Percentiles rank a stretch among this genome's conserved stretches.
Conservation (phyloP, 2,888 invertebrate genomes). For the Drosophila acutilabella region DNA sequence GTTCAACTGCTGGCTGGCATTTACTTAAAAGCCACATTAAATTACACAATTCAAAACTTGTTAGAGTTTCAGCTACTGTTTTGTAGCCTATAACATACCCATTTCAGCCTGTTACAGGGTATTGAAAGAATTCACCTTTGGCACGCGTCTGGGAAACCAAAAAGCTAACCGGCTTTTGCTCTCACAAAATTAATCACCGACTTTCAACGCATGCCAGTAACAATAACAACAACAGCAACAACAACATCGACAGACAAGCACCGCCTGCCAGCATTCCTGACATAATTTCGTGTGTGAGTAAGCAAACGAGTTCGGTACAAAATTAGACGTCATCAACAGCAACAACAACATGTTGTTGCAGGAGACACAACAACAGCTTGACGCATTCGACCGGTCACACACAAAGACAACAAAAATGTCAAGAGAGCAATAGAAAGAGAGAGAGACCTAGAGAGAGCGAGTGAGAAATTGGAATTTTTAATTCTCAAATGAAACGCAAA, state of each 20-base stretch:
- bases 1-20: no score
- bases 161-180: slow-evolving; percentile 62
- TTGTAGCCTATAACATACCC: neutral
- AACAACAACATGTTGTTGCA: slow-evolving; percentile 48
- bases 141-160: slow-evolving; percentile 53
- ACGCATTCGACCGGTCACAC: slow-evolving; percentile 20
- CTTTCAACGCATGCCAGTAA: slow-evolving; percentile 56
- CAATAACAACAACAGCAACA: slow-evolving; percentile 37
- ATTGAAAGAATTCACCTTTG: slow-evolving; percentile 43
- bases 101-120: slow-evolving; percentile 1
- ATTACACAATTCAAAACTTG: no score
- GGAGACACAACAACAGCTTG: slow-evolving; percentile 15
- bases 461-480: slow-evolving; percentile 56
- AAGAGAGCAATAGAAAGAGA: slow-evolving; percentile 15
- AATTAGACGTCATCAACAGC: slow-evolving; percentile 77
- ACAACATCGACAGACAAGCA: slow-evolving; percentile 39
- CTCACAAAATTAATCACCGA: slow-evolving; percentile 57
- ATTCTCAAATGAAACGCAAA: slow-evolving; percentile 53
- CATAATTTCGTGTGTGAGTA: slow-evolving; percentile 80
- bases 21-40: no score
- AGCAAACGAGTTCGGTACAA: slow-evolving; percentile 76
- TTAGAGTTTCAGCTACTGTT: neutral
- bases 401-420: slow-evolving; percentile 3
- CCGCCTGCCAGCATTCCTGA: slow-evolving; percentile 74
- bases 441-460: neutral